A percentile compares a stretch with the other conserved stretches of the same genome.
These are phyloP conservation scores for Melanotaenia boesemani DNA, from an alignment of 2,797 vertebrate genomes.

Conservation along the genomic window DNA sequence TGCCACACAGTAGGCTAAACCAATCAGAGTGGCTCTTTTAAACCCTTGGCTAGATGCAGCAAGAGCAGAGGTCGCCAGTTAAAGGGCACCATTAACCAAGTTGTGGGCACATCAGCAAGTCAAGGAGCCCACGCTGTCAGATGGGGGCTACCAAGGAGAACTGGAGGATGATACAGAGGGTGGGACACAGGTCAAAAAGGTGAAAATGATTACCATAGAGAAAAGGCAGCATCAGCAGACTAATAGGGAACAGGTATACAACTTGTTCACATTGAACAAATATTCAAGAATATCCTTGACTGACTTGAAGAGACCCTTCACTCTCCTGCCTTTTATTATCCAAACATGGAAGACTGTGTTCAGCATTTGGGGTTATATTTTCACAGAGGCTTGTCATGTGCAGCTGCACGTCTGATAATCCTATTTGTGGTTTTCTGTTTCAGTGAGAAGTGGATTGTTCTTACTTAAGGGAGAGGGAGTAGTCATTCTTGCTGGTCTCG, in stretches of 20 bases:
- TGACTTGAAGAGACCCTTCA: background rate
- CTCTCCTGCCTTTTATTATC: background rate
- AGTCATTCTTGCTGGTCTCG: slow-evolving; percentile 98
- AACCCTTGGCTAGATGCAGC: slow-evolving; percentile 32
- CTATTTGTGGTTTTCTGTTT: slow-evolving; percentile 6
- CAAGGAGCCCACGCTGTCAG: slow-evolving; percentile 25
- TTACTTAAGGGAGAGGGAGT: slow-evolving; percentile 98
- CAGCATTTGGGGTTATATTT: background rate
- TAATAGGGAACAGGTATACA: background rate
- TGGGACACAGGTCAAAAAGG: slow-evolving; percentile 57
- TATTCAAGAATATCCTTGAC: background rate
- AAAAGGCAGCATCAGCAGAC: slow-evolving; percentile 62
- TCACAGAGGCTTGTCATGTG: slow-evolving; percentile 1
- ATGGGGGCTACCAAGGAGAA: slow-evolving; percentile 38
- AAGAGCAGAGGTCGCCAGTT: slow-evolving; percentile 46
- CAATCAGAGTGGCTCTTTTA: slow-evolving; percentile 55
- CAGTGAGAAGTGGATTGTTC: slow-evolving; percentile 44
- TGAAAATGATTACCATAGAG: slow-evolving; percentile 60
- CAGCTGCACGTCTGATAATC: slow-evolving; percentile 4
- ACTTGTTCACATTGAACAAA: background rate
- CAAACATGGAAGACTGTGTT: background rate
- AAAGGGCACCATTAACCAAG: slow-evolving; percentile 58
- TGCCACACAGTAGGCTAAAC: slow-evolving; percentile 58
- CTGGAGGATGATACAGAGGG: slow-evolving; percentile 42
- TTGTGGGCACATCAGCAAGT: slow-evolving; percentile 65